A percentile compares a stretch with the other conserved stretches of the same genome.
phyloP scores from a whole-genome alignment of 2,113 vertebrate genomes.

The Tragelaphus strepsiceros region DNA sequence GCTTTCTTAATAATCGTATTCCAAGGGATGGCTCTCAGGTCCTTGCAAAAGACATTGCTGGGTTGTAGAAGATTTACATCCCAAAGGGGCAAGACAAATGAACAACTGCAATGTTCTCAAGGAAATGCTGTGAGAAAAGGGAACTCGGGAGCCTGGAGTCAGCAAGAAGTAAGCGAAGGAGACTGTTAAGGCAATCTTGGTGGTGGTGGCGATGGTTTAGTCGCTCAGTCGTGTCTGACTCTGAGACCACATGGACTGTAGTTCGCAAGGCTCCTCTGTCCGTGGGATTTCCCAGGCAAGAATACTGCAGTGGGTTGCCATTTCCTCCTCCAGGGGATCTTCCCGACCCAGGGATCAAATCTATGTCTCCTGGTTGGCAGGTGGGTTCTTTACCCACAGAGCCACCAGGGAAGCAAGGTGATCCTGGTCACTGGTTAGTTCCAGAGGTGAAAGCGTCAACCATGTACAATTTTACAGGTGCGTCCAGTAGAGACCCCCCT shows the following conservation, averaged over 20 bases:
- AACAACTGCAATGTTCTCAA: background rate
- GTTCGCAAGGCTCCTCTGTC: background rate
- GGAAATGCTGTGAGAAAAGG: background rate
- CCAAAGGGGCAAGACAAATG: background rate
- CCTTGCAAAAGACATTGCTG: background rate
- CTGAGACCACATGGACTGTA: background rate
- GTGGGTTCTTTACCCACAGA: background rate
- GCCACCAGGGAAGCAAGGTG: background rate
- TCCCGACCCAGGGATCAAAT: background rate
- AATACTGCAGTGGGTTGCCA: background rate
- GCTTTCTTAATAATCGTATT: background rate
- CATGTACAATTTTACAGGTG: too few species aligned
- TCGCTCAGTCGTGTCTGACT: background rate
- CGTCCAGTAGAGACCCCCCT: fast-evolving
- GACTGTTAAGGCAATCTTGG: background rate
- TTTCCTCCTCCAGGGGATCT: background rate
- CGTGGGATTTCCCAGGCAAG: background rate
- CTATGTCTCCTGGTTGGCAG: background rate
- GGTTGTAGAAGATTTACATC: background rate
- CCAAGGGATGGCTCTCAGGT: background rate
- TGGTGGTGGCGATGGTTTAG: background rate
- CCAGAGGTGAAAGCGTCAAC: background rate
- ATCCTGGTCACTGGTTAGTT: background rate
- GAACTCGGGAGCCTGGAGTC: background rate
- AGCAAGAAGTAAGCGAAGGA: background rate